Evolutionary conservation across 2,888 invertebrate species (phyloP).

Genomic region (Pterobdella sp.): DNA sequence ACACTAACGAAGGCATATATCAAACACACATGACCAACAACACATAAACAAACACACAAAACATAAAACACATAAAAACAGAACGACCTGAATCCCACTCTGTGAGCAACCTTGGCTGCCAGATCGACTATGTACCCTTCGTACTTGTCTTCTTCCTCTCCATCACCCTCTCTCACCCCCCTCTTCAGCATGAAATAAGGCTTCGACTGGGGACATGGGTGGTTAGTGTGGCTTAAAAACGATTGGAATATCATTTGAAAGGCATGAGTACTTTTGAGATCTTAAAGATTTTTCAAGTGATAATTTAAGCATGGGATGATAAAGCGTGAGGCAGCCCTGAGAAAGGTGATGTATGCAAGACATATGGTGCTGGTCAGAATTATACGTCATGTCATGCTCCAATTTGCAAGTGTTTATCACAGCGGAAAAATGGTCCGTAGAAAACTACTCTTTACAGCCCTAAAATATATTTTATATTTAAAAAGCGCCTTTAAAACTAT

Average conservation of each 20-base stretch:
- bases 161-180: constrained; percentile 38
- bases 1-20: no score
- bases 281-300: background rate
- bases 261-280: background rate
- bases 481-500: no score
- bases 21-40: no score
- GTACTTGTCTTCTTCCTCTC: constrained; percentile 67
- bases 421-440: no score
- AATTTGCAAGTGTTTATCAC: no score
- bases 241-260: background rate
- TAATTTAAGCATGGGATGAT: background rate
- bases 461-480: no score
- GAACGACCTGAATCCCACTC: constrained; percentile 46
- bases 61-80: no score
- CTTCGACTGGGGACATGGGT: constrained; percentile 21
- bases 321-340: background rate
- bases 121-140: constrained; percentile 54
- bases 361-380: constrained; percentile 8
- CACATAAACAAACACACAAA: no score
- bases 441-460: no score
- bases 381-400: background rate
- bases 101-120: constrained; percentile 45
- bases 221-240: background rate
- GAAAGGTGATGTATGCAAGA: background rate
- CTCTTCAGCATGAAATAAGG: constrained; percentile 45